Evolutionary conservation across 2,888 invertebrate species (phyloP).

Genomic region (Eupithecia centaureata): DNA sequence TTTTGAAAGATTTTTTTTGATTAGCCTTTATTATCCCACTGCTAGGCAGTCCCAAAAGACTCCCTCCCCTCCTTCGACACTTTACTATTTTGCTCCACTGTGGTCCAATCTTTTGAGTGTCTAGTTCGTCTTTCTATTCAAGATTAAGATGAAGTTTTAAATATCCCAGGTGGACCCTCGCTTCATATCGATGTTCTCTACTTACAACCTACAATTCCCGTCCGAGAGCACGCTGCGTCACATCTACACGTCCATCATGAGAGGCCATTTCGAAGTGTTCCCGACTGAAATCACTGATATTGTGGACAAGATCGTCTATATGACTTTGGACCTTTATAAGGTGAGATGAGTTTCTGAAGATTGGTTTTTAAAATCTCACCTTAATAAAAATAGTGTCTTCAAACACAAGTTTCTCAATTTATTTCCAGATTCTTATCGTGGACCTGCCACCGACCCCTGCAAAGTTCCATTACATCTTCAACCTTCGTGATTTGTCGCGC

Average conservation of each 20-base stretch:
- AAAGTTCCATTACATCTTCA: constrained; percentile 98
- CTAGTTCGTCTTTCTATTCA: too few species aligned
- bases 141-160: background rate
- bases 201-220: constrained; percentile 94
- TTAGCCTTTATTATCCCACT: too few species aligned
- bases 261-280: constrained; percentile 90
- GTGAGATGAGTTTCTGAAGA: constrained; percentile 59
- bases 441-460: constrained; percentile 95
- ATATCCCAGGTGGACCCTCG: constrained; percentile 89
- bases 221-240: constrained; percentile 89
- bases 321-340: constrained; percentile 93
- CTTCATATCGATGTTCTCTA: constrained; percentile 95
- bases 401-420: background rate
- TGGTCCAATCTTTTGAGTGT: too few species aligned
- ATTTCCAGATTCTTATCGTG: constrained; percentile 85
- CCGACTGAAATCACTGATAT: constrained; percentile 86
- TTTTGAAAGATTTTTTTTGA: too few species aligned
- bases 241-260: constrained; percentile 92
- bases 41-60: too few species aligned
- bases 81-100: too few species aligned
- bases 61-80: too few species aligned
- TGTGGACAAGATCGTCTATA: constrained; percentile 87
- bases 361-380: background rate
- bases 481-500: constrained; percentile 94
- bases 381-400: too few species aligned